Base-by-base conservation (phyloP, 2,797 vertebrate genomes). In the Onychomys torridus region DNA sequence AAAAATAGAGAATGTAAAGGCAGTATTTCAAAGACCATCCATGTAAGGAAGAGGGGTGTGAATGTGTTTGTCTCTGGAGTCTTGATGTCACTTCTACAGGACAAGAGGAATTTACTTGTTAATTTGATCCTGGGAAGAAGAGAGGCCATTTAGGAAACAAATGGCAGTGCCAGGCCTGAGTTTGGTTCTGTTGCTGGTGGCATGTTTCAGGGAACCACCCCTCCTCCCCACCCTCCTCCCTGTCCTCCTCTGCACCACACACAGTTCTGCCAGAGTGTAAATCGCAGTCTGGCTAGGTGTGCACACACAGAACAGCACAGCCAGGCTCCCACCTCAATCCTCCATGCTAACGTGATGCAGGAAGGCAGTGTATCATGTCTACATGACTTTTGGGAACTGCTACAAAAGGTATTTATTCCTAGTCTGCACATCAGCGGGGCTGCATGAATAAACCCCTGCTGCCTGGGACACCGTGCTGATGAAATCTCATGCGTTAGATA, bases 301-400 rank as follows among this genome's bases (percentile, higher is more conserved):
- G 49, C 69, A 49, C 92, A 82, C 37, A 11, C 92, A 79, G 87
- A 95, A 93, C 11, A 57, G 82, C 93, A 90, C 69, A 37, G 84
- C 43, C 84, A 86, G n/a, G 40, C 81, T 91, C 57, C 6, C 79
- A 59, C n/a, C 91, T 91, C 84, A 71, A 21, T 27, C 86, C 49
- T 16, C 52, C 65, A 12, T 77, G 91, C 65, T 94, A 92, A 59
- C 23, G 63, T 4, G 59, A 61, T 65, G 40, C 79, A 76, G 88
- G 85, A 79, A 97, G 59, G 90, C 82, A 46, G 55, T 94, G 90
- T 77, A 93, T 94, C 92, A 95, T 93, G 49, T 89, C 93, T 43
- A 21, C 37, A n/a, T 75, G 86, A 95, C 76, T 92, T 90, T 57
- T 85, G 71, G 71, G 86, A 93, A 93, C 93, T 78, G 0, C 90